A percentile compares a stretch with the other conserved stretches of the same genome.
Evolutionary conservation across 2,888 invertebrate species (phyloP).

Genomic region (Alentia gelatinosa): DNA sequence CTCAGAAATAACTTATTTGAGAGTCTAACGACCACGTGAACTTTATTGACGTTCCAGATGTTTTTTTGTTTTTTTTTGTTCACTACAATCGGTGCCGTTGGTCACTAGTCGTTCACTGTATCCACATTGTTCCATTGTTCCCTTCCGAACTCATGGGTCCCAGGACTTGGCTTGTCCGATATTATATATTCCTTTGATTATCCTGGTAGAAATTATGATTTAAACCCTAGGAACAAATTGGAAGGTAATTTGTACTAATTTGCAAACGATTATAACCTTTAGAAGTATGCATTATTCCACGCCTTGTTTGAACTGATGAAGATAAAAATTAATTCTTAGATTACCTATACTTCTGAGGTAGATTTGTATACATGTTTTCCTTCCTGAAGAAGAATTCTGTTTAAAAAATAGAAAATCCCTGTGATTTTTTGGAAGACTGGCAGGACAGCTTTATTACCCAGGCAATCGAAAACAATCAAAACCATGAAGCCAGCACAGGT

Average conservation of each 20-base stretch:
- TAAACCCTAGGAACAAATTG: background rate
- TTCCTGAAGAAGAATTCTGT: too few species aligned
- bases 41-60: background rate
- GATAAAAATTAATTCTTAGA: too few species aligned
- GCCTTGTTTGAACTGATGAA: too few species aligned
- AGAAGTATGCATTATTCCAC: background rate
- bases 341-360: too few species aligned
- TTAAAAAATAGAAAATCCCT: too few species aligned
- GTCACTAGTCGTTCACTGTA: background rate
- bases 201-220: background rate
- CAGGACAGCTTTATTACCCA: too few species aligned
- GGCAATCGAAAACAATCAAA: too few species aligned
- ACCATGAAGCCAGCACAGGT: too few species aligned
- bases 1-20: slow-evolving; percentile 22
- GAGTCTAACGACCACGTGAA: background rate
- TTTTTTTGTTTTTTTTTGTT: background rate
- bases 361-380: too few species aligned
- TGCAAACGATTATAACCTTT: background rate
- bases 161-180: background rate
- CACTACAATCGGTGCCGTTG: background rate
- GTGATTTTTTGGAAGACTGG: too few species aligned
- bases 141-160: background rate
- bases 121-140: background rate
- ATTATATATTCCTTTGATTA: background rate
- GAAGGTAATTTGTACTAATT: background rate